These are phyloP conservation scores for Glaucopsyche alexis DNA, from an alignment of 2,888 invertebrate species.

Conservation along the genomic window DNA sequence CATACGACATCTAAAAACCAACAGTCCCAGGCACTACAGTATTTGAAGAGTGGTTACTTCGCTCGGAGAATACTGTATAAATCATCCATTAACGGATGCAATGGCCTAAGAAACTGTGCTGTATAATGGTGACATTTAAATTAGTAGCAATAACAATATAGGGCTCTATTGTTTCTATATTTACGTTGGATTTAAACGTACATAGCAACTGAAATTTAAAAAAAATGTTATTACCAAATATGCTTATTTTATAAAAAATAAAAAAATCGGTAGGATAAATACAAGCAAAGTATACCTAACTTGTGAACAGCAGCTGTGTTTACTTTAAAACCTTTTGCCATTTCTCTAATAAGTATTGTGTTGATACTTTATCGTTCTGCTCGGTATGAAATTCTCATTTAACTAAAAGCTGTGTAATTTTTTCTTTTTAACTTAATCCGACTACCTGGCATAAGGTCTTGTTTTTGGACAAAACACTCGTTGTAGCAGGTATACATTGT, in stretches of 20 bases:
- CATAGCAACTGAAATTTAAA: background rate
- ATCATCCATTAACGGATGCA: too few relatives aligned
- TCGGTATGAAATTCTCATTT: background rate
- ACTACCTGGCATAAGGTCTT: conserved; percentile 4
- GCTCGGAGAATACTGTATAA: too few relatives aligned
- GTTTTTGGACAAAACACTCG: background rate
- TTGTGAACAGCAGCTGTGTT: background rate
- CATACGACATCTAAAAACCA: too few relatives aligned
- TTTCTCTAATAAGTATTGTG: background rate
- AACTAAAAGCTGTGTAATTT: background rate
- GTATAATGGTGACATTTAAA: background rate
- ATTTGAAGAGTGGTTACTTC: too few relatives aligned
- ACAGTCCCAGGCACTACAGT: too few relatives aligned
- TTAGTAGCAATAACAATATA: too few relatives aligned
- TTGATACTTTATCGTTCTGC: background rate
- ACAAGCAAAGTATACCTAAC: too few relatives aligned
- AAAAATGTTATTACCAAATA: too few relatives aligned
- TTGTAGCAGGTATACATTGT: background rate
- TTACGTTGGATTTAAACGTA: background rate
- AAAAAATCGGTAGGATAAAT: too few relatives aligned
- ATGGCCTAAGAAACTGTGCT: too few relatives aligned
- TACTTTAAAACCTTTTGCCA: conserved; percentile 11
- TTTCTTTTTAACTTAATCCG: background rate
- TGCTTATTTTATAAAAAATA: too few relatives aligned
- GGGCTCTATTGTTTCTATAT: too few relatives aligned